phyloP scores from a whole-genome alignment of 2,113 vertebrate genomes.

The Alouatta palliata region DNA sequence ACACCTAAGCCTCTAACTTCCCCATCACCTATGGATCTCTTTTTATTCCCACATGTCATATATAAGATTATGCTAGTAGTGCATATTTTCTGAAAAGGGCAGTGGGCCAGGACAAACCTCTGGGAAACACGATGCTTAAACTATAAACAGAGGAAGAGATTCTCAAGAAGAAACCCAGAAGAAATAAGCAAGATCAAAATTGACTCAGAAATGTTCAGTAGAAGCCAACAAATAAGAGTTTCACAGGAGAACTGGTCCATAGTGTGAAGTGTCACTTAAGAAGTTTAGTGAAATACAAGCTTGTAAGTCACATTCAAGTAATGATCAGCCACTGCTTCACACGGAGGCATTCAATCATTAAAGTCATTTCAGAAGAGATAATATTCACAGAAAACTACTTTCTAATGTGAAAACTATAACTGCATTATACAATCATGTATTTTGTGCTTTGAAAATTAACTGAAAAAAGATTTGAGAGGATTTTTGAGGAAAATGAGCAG shows the following conservation, averaged over 20 bases:
- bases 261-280: not conserved
- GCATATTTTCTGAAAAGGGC: not conserved
- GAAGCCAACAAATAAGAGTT: not conserved
- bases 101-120: not conserved
- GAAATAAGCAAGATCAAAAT: not conserved
- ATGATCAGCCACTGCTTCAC: not conserved
- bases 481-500: constrained; percentile 3
- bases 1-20: not conserved
- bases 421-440: not conserved
- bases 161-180: constrained; percentile 21
- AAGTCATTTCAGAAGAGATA: not conserved
- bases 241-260: not conserved
- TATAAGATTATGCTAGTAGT: not conserved
- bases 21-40: not conserved
- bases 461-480: not conserved
- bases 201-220: not conserved
- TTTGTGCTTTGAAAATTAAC: not conserved
- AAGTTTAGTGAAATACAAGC: not conserved
- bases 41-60: not conserved
- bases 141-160: not conserved
- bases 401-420: not conserved
- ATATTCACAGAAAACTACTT: not conserved
- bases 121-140: not conserved
- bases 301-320: not conserved
- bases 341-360: not conserved